Conservation (phyloP, 2,888 invertebrate species). For the Leuctra nigra region DNA sequence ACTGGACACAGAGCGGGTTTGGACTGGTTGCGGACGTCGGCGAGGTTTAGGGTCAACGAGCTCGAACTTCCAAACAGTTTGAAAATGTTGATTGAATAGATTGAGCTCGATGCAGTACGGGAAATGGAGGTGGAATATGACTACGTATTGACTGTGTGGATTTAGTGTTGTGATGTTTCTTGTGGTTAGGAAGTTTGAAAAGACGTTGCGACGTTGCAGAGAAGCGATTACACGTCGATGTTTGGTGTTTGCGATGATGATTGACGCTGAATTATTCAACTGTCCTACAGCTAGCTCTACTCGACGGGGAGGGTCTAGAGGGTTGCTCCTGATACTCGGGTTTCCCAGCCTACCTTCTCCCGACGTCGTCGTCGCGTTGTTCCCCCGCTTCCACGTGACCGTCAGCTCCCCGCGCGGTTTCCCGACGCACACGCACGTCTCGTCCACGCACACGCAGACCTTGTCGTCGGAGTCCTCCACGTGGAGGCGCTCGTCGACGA, state of each 20-base stretch:
- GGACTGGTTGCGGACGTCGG: no score
- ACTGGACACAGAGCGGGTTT: slow-evolving; percentile 18
- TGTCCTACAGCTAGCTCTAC: not conserved
- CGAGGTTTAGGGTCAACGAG: not conserved
- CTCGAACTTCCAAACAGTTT: not conserved
- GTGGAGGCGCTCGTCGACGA: slow-evolving; percentile 24
- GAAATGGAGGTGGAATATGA: slow-evolving; percentile 3
- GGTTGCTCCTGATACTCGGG: not conserved
- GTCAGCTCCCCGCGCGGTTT: slow-evolving; percentile 29
- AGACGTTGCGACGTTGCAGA: no score
- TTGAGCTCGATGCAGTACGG: not conserved
- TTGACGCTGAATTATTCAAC: not conserved
- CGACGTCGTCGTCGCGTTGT: slow-evolving; percentile 1
- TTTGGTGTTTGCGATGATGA: not conserved
- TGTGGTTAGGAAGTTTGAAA: not conserved
- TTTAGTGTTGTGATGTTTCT: not conserved
- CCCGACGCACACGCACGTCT: slow-evolving; percentile 30
- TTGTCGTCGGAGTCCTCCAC: slow-evolving; percentile 29
- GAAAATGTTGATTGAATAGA: no score
- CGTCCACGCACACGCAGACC: slow-evolving; percentile 31
- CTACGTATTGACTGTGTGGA: slow-evolving; percentile 1
- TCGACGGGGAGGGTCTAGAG: not conserved
- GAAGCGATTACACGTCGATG: no score
- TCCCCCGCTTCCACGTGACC: slow-evolving; percentile 26
- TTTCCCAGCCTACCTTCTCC: not conserved